Evolutionary conservation across 1,140 invertebrate genomes (phyloP).

Genomic region (Drosophila yakuba): DNA sequence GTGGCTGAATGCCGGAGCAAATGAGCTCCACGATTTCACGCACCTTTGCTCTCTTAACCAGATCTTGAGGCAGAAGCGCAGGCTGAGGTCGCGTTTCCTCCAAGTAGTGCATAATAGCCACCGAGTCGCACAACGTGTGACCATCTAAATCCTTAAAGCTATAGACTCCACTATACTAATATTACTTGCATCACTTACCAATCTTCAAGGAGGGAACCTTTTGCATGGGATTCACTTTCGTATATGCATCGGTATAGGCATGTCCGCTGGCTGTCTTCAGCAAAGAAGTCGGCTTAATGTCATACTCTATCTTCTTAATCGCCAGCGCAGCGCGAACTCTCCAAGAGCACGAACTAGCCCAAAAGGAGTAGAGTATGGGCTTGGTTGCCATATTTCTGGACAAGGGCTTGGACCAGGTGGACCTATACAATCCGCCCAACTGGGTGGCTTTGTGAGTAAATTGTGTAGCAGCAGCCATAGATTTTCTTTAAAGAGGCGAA

Average conservation of each 20-base stretch:
- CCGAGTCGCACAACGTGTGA: constrained; percentile 90
- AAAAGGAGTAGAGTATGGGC: constrained; percentile 94
- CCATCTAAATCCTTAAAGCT: not conserved
- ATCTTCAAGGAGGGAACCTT: constrained; percentile 93
- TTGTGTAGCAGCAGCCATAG: constrained; percentile 1
- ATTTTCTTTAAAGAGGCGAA: too few species aligned
- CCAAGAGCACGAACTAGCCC: constrained; percentile 95
- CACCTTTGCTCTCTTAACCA: constrained; percentile 93
- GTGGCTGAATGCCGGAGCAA: constrained; percentile 96
- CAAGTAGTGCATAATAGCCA: constrained; percentile 97
- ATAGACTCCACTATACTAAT: not conserved
- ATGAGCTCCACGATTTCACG: constrained; percentile 89
- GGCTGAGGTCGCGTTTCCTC: constrained; percentile 95
- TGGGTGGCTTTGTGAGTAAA: not conserved
- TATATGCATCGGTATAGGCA: constrained; percentile 92
- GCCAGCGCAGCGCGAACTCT: constrained; percentile 95
- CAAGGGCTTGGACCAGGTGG: too few species aligned
- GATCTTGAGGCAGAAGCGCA: constrained; percentile 93
- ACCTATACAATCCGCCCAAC: not conserved
- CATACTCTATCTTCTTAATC: constrained; percentile 97
- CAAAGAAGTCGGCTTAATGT: constrained; percentile 94
- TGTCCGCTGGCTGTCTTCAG: constrained; percentile 92
- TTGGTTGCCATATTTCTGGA: not conserved
- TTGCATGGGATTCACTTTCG: constrained; percentile 95
- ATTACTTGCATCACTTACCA: not conserved